Percentiles rank a stretch among this genome's conserved stretches.
phyloP scores from a whole-genome alignment of 2,113 vertebrate genomes.

The Crypturellus undulatus region DNA sequence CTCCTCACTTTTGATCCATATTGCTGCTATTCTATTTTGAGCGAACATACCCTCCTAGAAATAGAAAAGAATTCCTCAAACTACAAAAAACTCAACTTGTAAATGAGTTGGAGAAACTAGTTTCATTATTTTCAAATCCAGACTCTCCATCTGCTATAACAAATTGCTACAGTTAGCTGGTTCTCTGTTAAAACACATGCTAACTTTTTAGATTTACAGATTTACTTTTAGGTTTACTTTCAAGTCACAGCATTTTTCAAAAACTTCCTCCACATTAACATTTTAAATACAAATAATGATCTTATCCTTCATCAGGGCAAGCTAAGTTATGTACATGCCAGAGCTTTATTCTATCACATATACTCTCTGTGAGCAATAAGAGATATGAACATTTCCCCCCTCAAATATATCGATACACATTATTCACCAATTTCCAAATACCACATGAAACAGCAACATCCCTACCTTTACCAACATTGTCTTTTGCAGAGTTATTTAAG shows the following conservation, averaged over 20 bases:
- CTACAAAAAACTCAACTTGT: background rate
- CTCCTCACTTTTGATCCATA: background rate
- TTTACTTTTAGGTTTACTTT: background rate
- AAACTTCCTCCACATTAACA: background rate
- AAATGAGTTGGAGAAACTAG: background rate
- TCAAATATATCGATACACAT: background rate
- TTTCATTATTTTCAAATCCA: background rate
- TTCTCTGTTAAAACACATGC: background rate
- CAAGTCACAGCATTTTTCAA: background rate
- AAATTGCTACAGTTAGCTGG: background rate
- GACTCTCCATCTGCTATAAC: background rate
- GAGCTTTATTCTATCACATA: background rate
- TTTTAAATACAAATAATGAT: background rate
- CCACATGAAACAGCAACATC: background rate
- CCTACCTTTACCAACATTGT: background rate
- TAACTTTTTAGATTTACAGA: background rate
- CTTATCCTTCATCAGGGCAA: background rate
- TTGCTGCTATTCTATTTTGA: background rate
- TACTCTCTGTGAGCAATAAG: background rate
- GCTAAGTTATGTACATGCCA: background rate
- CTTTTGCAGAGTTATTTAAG: background rate
- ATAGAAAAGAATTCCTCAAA: background rate
- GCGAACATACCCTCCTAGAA: background rate
- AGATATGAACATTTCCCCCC: background rate
- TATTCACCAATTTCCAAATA: background rate